A percentile compares a stretch with the other conserved stretches of the same genome.
Conservation (phyloP, 1,140 invertebrate genomes). For the Uloborus diversus region DNA sequence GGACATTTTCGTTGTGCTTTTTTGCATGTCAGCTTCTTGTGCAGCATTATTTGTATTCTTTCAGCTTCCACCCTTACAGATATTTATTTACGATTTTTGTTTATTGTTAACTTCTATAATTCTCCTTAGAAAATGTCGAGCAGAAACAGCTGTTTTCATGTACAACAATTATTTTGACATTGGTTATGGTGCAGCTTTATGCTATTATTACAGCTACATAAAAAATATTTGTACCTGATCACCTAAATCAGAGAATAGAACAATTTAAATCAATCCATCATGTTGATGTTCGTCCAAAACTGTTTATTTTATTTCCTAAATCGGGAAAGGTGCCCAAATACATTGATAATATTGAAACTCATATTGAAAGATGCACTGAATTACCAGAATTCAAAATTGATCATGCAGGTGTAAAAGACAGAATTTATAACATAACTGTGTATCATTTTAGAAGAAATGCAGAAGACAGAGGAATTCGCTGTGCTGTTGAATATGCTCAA, state of each 20-base stretch:
- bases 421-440: neutral
- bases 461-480: neutral
- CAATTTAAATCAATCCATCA: neutral
- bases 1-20: too few species aligned
- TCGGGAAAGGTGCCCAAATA: neutral
- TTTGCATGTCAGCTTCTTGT: too few species aligned
- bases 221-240: neutral
- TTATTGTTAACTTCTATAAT: neutral
- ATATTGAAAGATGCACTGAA: neutral
- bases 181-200: constrained; percentile 16
- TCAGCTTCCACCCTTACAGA: too few species aligned
- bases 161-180: neutral
- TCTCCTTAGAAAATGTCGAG: neutral
- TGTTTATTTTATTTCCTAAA: neutral
- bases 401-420: neutral
- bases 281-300: neutral
- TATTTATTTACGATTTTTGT: neutral
- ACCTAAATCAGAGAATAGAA: neutral
- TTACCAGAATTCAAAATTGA: neutral
- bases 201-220: constrained; percentile 16
- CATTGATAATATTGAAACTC: neutral
- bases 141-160: neutral
- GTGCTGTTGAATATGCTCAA: constrained; percentile 24
- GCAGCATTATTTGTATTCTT: too few species aligned
- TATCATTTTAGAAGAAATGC: neutral